Percentiles rank a stretch among this genome's conserved stretches.
These are phyloP conservation scores for Chrysochloris asiatica DNA, from an alignment of 2,113 vertebrate genomes.

Conservation along the genomic window DNA sequence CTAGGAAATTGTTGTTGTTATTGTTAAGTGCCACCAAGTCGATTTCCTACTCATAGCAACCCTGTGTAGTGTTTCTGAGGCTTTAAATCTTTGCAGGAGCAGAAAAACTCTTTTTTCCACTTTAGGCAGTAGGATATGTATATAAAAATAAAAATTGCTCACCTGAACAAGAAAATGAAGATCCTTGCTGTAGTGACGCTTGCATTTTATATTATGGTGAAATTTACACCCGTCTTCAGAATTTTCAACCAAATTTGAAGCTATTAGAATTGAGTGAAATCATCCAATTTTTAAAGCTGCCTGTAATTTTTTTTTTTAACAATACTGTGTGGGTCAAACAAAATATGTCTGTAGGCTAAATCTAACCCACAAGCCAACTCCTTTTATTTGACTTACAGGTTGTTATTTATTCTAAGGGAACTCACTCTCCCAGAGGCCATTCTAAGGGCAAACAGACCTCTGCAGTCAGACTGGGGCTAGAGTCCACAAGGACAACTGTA, in stretches of 20 bases:
- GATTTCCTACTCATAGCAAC: too few species aligned
- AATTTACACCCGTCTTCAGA: background rate
- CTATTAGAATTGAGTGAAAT: conserved; percentile 21
- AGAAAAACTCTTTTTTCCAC: too few species aligned
- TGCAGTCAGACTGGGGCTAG: background rate
- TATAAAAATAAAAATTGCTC: background rate
- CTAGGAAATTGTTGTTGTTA: too few species aligned
- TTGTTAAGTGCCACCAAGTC: too few species aligned
- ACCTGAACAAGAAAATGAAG: background rate
- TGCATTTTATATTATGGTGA: background rate
- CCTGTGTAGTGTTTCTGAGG: too few species aligned
- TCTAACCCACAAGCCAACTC: background rate
- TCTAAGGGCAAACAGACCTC: background rate
- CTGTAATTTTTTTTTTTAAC: background rate
- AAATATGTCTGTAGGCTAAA: conserved; percentile 8
- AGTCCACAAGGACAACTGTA: background rate
- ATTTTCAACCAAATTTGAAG: conserved; percentile 23
- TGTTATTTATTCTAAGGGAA: background rate
- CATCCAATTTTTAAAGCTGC: conserved; percentile 23
- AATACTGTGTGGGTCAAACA: background rate
- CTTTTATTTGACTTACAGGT: background rate
- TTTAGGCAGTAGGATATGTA: background rate
- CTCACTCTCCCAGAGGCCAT: background rate
- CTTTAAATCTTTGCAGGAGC: too few species aligned
- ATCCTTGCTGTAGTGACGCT: background rate